Evolutionary conservation across 2,797 vertebrate genomes (phyloP).

Genomic region (Myioborus melanocephalus): DNA sequence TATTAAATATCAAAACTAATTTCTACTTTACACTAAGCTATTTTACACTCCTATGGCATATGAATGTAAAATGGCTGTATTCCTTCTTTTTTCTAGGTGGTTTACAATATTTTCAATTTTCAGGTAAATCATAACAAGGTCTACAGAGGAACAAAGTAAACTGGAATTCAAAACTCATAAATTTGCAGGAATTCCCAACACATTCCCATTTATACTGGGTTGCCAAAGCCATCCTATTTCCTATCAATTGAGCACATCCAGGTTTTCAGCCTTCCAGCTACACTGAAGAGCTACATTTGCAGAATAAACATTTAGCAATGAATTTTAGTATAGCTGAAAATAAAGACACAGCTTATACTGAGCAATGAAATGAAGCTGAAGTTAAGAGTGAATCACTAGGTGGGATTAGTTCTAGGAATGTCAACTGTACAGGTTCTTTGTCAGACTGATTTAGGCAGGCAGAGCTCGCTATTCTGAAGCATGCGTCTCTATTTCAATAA

Average conservation of each 20-base stretch:
- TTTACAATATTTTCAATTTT: background rate
- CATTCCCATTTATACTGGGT: background rate
- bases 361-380: constrained; percentile 33
- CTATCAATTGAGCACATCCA: background rate
- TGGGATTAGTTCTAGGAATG: constrained; percentile 20
- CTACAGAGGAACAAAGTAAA: background rate
- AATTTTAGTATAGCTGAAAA: constrained; percentile 17
- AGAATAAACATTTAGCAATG: constrained; percentile 1
- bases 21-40: background rate
- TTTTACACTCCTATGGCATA: background rate
- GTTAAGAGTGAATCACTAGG: background rate
- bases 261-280: constrained; percentile 29
- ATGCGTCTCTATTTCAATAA: constrained; percentile 90
- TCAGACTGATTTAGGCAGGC: constrained; percentile 79
- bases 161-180: background rate
- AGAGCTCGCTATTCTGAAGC: constrained; percentile 89
- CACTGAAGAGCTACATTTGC: background rate
- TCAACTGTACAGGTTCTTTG: background rate
- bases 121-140: background rate
- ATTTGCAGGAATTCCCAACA: background rate
- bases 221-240: background rate
- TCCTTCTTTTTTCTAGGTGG: background rate
- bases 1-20: background rate
- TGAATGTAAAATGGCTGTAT: background rate
- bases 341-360: background rate